Conservation (phyloP, 2,888 invertebrate genomes). For the Buathra laborator region DNA sequence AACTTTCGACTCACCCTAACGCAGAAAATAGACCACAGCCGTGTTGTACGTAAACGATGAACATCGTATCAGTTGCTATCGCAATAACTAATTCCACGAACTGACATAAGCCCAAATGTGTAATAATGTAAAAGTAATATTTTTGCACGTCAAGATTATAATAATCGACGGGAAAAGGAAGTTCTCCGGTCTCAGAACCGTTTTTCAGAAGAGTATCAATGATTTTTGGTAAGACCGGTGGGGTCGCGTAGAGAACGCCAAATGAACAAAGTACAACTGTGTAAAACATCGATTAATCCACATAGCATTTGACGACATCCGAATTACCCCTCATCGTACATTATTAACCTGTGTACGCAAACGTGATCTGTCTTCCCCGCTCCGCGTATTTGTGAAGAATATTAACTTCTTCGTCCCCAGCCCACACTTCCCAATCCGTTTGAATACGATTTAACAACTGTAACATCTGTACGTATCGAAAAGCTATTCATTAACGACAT, state of each 20-base stretch:
- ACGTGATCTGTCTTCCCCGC: constrained; percentile 41
- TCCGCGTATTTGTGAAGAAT: constrained; percentile 57
- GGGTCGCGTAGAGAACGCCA: not conserved
- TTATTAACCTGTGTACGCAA: constrained; percentile 41
- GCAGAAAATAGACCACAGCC: constrained; percentile 53
- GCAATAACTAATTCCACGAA: not conserved
- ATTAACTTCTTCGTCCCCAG: constrained; percentile 14
- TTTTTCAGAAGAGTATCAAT: constrained; percentile 4
- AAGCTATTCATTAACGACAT: not conserved
- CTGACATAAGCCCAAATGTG: not conserved
- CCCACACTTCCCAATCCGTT: constrained; percentile 48
- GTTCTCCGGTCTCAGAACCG: not conserved
- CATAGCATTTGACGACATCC: not conserved
- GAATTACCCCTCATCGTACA: not conserved
- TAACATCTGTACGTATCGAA: constrained; percentile 28
- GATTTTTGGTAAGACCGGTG: constrained; percentile 4
- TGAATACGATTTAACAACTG: constrained; percentile 29
- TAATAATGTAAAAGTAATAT: constrained; percentile 6
- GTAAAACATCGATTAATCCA: not conserved
- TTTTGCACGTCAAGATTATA: constrained; percentile 11
- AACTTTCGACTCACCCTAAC: constrained; percentile 35
- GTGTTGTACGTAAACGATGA: constrained; percentile 49
- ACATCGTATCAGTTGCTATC: constrained; percentile 45
- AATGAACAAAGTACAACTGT: not conserved
- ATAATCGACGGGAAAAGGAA: constrained; percentile 2